phyloP scores from a whole-genome alignment of 2,888 invertebrate genomes.

The Adelphocoris suturalis region DNA sequence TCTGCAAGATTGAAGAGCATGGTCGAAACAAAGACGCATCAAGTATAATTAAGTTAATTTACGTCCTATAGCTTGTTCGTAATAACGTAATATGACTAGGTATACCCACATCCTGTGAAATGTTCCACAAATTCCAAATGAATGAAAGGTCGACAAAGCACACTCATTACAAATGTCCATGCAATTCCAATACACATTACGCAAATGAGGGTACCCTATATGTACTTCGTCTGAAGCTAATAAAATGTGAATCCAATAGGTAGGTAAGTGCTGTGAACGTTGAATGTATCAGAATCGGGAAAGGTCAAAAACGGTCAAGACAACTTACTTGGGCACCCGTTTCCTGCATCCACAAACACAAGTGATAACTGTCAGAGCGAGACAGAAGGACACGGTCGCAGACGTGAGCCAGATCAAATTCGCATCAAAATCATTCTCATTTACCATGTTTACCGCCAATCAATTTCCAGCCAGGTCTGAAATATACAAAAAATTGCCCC shows the following conservation, averaged over 20 bases:
- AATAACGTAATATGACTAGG: too few species aligned
- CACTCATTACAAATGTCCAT: background rate
- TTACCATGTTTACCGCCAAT: constrained; percentile 70
- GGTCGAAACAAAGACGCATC: too few species aligned
- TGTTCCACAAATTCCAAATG: background rate
- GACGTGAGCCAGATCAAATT: constrained; percentile 73
- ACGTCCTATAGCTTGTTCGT: too few species aligned
- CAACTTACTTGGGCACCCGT: constrained; percentile 85
- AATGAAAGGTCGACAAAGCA: background rate
- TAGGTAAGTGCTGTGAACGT: background rate
- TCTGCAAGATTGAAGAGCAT: too few species aligned
- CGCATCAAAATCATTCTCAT: constrained; percentile 72
- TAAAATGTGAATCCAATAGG: too few species aligned
- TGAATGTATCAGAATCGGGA: background rate
- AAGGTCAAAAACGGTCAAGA: background rate
- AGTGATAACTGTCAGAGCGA: constrained; percentile 82
- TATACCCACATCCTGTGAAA: too few species aligned
- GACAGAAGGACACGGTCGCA: constrained; percentile 69
- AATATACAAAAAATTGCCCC: background rate
- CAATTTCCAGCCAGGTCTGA: constrained; percentile 65
- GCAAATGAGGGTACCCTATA: background rate
- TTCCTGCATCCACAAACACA: constrained; percentile 88
- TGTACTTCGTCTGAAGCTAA: too few species aligned
- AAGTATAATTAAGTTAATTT: too few species aligned
- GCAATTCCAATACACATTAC: background rate